Base-by-base conservation (phyloP, 2,113 vertebrate species). In the Gadus chalcogrammus region DNA sequence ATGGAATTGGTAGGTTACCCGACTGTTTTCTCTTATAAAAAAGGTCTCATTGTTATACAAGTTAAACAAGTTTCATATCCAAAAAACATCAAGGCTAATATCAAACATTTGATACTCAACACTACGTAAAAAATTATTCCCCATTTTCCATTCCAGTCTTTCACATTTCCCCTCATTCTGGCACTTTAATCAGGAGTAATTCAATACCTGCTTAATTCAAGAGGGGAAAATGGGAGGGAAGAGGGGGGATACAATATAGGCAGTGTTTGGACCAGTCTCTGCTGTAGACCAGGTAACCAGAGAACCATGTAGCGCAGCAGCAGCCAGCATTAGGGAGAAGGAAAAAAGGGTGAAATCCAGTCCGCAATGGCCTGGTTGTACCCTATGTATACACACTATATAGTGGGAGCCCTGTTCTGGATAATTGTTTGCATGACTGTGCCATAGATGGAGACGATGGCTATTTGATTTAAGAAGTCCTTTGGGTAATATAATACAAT, bases 161-260 rank as follows among this genome's bases (percentile, higher is more conserved):
- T 64, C 24, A 59, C 60, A 31, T 62, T 70, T 77, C 42, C 75
- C 4, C 71, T 68, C 77, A 68, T 70, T 78, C 80, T 56, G 70
- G 69, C 71, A 79, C 74, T 84, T 81, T 80, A 67, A 89, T 85
- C 79, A 81, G 65, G 17, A 3, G 84, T 80, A 78, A 89, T 84
- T 73, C 65, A 81, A 88, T 84, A 77, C 72, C 62, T 74, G 61
- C 70, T 70, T 67, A 76, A 87, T 83, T 78, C 85, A 79, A 66
- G 60, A 64, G 18, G 11, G 59, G 71, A 28, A n/a, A 58, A 5
- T 48, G 65, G 56, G 64, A 59, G 70, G 55, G 55, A 17, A 16
- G 61, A 4, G 48, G 48, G 31, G 61, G 2, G 17, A 7, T 0
- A 90, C 88, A 88, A 90, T 88, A 75, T 77, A 69, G 48, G 17